Conservation (phyloP, 1,140 invertebrate species). For the Theocolax elegans region DNA sequence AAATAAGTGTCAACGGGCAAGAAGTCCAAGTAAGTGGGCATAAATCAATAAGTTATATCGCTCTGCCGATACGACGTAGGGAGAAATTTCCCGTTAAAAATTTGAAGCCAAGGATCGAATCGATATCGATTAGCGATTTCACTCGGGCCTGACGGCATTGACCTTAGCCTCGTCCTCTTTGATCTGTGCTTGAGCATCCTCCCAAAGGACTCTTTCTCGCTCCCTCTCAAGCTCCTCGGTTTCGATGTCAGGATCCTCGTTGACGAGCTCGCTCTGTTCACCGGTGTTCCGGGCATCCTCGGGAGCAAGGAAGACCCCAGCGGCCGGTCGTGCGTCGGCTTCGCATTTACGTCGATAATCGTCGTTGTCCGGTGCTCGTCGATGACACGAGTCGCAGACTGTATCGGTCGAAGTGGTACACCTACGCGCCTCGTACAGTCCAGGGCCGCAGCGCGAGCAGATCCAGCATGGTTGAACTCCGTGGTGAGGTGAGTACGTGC, state of each 20-base stretch:
- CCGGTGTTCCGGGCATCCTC: conserved; percentile 61
- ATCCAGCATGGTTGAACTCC: conserved; percentile 65
- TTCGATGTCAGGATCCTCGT: conserved; percentile 48
- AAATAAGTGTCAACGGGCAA: too few species aligned
- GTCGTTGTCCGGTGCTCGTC: conserved; percentile 55
- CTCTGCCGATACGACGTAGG: too few species aligned
- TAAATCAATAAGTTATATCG: too few species aligned
- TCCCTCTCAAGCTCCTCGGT: conserved; percentile 46
- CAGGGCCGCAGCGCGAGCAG: conserved; percentile 67
- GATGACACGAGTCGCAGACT: conserved; percentile 67
- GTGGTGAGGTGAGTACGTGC: conserved; percentile 66
- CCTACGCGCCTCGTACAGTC: conserved; percentile 66
- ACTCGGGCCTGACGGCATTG: conserved; percentile 20
- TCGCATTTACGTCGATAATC: conserved; percentile 60
- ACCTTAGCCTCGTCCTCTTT: conserved; percentile 11
- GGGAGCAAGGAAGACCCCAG: conserved; percentile 60
- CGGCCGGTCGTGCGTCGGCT: conserved; percentile 12
- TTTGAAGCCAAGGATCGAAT: too few species aligned
- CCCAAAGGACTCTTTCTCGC: conserved; percentile 51
- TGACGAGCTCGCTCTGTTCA: conserved; percentile 62
- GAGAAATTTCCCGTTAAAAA: too few species aligned
- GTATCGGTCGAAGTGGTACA: conserved; percentile 64
- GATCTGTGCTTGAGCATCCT: conserved; percentile 53
- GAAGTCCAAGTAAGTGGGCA: too few species aligned
- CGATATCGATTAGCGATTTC: too few species aligned